These are phyloP conservation scores for Drosophila nebulosa DNA, from an alignment of 1,140 invertebrate species.

Conservation along the genomic window DNA sequence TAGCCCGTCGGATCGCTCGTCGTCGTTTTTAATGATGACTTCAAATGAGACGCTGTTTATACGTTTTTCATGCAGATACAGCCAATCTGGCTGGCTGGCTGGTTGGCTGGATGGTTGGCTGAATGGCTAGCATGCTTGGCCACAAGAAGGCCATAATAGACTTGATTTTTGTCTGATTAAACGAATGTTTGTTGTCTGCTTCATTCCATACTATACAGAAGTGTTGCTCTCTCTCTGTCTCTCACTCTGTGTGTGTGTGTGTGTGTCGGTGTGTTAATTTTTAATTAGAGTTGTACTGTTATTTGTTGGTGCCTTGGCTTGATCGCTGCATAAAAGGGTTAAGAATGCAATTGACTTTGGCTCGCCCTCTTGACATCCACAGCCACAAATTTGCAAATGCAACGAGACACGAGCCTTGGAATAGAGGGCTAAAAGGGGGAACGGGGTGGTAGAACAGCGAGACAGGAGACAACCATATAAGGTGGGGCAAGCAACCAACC, in stretches of 20 bases:
- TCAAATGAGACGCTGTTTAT: conserved; percentile 71
- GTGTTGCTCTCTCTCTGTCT: not conserved
- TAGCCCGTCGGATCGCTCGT: conserved; percentile 54
- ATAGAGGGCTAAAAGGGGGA: not conserved
- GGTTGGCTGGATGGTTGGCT: conserved; percentile 38
- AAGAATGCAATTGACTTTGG: conserved; percentile 78
- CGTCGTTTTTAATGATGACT: conserved; percentile 77
- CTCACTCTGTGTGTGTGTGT: not conserved
- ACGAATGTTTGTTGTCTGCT: conserved; percentile 49
- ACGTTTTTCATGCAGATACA: conserved; percentile 48
- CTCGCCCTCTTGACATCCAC: conserved; percentile 72
- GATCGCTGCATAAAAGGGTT: conserved; percentile 66
- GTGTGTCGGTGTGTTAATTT: conserved; percentile 64
- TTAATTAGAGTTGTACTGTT: conserved; percentile 79
- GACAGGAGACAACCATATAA: conserved; percentile 50
- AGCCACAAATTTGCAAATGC: conserved; percentile 75
- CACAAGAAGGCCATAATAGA: conserved; percentile 63
- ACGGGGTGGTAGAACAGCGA: not conserved
- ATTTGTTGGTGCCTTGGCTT: conserved; percentile 56
- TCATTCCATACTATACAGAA: not conserved
- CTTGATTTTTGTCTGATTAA: conserved; percentile 76
- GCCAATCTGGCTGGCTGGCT: too few relatives aligned
- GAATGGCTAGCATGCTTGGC: conserved; percentile 17
- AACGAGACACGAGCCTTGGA: conserved; percentile 52
- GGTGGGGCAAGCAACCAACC: conserved; percentile 47